Evolutionary conservation across 2,113 vertebrate species (phyloP).

Genomic region (Aleadryas rufinucha): DNA sequence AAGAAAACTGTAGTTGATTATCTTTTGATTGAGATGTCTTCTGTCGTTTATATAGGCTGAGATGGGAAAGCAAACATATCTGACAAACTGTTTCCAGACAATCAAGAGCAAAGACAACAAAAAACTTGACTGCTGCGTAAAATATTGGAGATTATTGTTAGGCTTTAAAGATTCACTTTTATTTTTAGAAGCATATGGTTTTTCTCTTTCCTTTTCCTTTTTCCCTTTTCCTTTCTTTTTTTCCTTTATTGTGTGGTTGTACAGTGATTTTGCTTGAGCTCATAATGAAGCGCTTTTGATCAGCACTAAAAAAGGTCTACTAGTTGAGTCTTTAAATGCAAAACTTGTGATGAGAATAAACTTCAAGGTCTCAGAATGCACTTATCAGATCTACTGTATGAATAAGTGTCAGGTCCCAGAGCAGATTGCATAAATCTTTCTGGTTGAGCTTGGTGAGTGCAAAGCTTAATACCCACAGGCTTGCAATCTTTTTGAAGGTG

Average conservation of each 20-base stretch:
- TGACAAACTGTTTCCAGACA: slow-evolving; percentile 52
- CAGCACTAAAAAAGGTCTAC: slow-evolving; percentile 63
- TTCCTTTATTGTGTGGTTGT: neutral
- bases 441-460: slow-evolving; percentile 56
- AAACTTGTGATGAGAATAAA: slow-evolving; percentile 73
- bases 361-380: slow-evolving; percentile 71
- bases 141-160: slow-evolving; percentile 36
- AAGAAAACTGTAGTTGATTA: neutral
- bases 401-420: slow-evolving; percentile 66
- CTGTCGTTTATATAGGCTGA: slow-evolving; percentile 38
- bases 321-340: slow-evolving; percentile 64
- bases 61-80: slow-evolving; percentile 11
- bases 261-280: slow-evolving; percentile 48
- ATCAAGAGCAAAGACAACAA: neutral
- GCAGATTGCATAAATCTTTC: slow-evolving; percentile 73
- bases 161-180: slow-evolving; percentile 43
- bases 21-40: slow-evolving; percentile 38
- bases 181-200: neutral
- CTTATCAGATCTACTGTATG: slow-evolving; percentile 68
- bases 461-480: slow-evolving; percentile 72
- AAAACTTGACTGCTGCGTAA: slow-evolving; percentile 33
- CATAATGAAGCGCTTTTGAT: slow-evolving; percentile 65
- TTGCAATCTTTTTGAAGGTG: slow-evolving; percentile 66
- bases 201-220: neutral
- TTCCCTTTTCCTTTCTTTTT: neutral